Conservation (phyloP, 2,113 vertebrate species). For the Protobothrops mucrosquamatus region DNA sequence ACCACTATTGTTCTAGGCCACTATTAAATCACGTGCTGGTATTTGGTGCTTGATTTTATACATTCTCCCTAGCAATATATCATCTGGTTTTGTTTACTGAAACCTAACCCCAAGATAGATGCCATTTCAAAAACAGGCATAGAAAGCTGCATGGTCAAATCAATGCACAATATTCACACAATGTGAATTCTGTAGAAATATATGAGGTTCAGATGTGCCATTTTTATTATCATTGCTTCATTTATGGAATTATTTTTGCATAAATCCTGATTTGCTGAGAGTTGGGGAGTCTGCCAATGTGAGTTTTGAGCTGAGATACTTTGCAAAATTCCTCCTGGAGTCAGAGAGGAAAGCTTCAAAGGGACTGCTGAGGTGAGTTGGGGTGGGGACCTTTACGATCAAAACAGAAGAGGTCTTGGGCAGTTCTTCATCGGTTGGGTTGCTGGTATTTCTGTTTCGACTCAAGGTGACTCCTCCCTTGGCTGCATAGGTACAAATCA, state of each 20-base stretch:
- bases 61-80: not conserved
- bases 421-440: not conserved
- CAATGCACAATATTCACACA: not conserved
- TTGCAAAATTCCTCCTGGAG: not conserved
- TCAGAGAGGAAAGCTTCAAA: not conserved
- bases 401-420: not conserved
- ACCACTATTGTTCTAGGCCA: not conserved
- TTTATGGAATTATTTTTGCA: not conserved
- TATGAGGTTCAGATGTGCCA: not conserved
- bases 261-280: not conserved
- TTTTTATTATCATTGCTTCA: not conserved
- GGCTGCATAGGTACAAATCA: conserved; percentile 8
- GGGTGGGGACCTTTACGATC: not conserved
- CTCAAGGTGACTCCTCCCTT: not conserved
- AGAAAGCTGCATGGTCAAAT: not conserved
- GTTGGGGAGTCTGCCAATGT: not conserved
- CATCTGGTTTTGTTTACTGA: not conserved
- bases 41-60: not conserved
- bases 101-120: not conserved
- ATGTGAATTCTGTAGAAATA: conserved; percentile 23
- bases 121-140: not conserved
- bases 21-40: not conserved
- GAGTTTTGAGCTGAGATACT: not conserved
- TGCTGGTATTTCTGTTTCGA: not conserved
- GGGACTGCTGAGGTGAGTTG: too few relatives aligned